These are phyloP conservation scores for Poecilia picta DNA, from an alignment of 2,797 vertebrate species.

Conservation along the genomic window DNA sequence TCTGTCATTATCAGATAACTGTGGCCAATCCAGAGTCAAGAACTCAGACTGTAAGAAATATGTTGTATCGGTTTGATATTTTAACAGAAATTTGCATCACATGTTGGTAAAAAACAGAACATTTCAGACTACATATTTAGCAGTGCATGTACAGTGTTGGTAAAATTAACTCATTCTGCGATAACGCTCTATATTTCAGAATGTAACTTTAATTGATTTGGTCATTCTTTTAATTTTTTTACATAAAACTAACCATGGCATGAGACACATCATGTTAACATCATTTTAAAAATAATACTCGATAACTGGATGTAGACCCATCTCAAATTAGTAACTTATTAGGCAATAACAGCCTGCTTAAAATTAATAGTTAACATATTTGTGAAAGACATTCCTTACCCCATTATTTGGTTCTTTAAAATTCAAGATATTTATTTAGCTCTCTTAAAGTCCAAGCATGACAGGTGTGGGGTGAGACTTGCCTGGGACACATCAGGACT, in stretches of 20 bases:
- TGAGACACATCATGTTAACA: not conserved
- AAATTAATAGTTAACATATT: not conserved
- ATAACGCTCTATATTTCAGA: not conserved
- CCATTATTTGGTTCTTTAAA: not conserved
- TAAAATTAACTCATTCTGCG: not conserved
- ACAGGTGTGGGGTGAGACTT: not conserved
- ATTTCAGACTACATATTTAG: not conserved
- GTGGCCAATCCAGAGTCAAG: not conserved
- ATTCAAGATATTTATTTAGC: not conserved
- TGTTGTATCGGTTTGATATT: not conserved
- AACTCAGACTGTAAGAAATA: not conserved
- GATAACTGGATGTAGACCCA: not conserved
- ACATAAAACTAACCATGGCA: not conserved
- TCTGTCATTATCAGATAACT: not conserved
- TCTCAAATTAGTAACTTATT: not conserved
- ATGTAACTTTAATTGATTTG: not conserved
- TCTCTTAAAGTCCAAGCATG: not conserved
- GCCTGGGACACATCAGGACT: not conserved
- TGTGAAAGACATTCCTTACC: not conserved
- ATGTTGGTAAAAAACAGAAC: not conserved
- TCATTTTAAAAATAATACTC: no score
- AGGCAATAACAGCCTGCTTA: not conserved
- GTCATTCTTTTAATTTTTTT: not conserved
- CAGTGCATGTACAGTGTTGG: not conserved
- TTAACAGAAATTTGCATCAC: not conserved